Evolutionary conservation across 2,797 vertebrate genomes (phyloP).

Genomic region (Karalla daura): DNA sequence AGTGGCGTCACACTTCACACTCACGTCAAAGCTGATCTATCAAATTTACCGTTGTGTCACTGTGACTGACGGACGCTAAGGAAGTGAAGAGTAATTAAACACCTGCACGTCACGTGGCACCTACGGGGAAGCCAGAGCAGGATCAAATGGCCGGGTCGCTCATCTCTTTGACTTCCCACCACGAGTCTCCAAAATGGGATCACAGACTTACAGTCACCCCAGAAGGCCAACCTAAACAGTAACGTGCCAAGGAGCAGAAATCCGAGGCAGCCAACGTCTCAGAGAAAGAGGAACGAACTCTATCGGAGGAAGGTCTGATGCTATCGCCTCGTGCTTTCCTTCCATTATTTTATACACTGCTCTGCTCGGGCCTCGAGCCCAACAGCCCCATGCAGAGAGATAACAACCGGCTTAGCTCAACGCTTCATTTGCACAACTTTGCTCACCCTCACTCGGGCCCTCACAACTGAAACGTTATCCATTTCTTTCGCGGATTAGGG

Average conservation of each 20-base stretch:
- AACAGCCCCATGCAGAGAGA: conserved; percentile 28
- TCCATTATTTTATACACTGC: conserved; percentile 33
- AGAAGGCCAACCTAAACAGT: conserved; percentile 74
- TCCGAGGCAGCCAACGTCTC: conserved; percentile 55
- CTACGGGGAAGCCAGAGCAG: conserved; percentile 46
- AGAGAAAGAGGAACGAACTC: conserved; percentile 31
- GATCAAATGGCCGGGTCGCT: conserved; percentile 56
- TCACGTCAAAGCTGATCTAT: conserved; percentile 45
- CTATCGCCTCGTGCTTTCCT: conserved; percentile 58
- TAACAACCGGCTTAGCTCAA: conserved; percentile 31
- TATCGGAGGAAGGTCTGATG: conserved; percentile 52
- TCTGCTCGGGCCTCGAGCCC: conserved; percentile 36
- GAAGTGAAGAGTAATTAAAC: conserved; percentile 63
- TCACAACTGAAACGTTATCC: conserved; percentile 30
- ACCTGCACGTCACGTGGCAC: conserved; percentile 59
- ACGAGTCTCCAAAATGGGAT: conserved; percentile 68
- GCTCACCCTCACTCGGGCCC: conserved; percentile 26
- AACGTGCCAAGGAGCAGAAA: conserved; percentile 63
- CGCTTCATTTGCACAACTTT: conserved; percentile 29
- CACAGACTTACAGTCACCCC: conserved; percentile 64
- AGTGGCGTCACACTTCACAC: conserved; percentile 12
- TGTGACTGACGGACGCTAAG: conserved; percentile 30
- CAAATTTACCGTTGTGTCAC: conserved; percentile 44
- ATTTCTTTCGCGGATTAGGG: conserved; percentile 9
- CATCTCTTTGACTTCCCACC: conserved; percentile 59